Conservation (phyloP, 2,113 vertebrate species). For the Elanoides forficatus region DNA sequence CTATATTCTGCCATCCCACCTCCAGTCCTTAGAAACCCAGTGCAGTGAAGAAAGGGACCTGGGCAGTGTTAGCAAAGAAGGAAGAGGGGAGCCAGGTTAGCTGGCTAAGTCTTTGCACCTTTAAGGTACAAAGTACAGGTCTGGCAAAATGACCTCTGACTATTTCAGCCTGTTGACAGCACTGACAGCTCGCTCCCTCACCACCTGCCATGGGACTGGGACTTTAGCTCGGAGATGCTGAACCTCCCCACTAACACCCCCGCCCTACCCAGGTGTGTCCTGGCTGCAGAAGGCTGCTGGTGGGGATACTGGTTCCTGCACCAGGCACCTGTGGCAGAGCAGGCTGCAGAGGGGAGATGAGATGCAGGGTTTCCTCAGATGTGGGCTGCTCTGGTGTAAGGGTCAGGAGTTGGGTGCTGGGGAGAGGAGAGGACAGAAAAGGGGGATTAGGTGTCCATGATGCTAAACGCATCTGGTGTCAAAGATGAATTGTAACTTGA, state of each 20-base stretch:
- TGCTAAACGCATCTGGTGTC: not conserved
- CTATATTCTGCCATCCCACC: rapidly evolving
- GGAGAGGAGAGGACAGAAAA: not conserved
- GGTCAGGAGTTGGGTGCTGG: not conserved
- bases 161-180: not conserved
- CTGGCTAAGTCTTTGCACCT: not conserved
- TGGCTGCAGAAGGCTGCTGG: not conserved
- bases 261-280: not conserved
- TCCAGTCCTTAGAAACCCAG: not conserved
- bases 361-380: not conserved
- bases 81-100: not conserved
- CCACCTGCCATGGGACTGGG: not conserved
- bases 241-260: too few relatives aligned
- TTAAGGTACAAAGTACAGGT: not conserved
- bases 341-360: not conserved
- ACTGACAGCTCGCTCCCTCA: not conserved
- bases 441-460: not conserved
- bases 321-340: not conserved
- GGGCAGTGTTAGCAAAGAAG: not conserved
- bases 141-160: not conserved
- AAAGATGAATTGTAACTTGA: not conserved
- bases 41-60: not conserved
- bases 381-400: not conserved
- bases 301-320: not conserved
- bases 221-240: not conserved